phyloP scores from a whole-genome alignment of 2,797 vertebrate genomes.

The Poliocrania exsul region DNA sequence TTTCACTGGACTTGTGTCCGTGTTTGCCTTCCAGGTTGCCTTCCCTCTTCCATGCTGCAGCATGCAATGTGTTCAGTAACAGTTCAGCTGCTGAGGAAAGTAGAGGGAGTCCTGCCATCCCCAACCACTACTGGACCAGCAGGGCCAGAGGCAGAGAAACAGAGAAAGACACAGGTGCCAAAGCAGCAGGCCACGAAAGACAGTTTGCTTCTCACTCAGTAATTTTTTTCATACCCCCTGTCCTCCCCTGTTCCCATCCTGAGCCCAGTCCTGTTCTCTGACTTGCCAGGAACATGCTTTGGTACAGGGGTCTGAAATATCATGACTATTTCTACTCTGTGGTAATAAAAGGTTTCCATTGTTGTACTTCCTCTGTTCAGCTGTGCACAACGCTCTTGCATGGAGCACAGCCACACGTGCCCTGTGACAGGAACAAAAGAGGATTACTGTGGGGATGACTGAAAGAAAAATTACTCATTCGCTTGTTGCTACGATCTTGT shows the following conservation, averaged over 20 bases:
- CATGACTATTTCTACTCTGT: background rate
- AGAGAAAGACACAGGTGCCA: background rate
- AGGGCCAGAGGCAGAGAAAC: background rate
- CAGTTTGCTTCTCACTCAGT: background rate
- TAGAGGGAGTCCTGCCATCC: background rate
- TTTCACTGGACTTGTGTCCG: rapidly evolving
- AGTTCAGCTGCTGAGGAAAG: background rate
- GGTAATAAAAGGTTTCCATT: background rate
- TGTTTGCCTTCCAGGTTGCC: background rate
- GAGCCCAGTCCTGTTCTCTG: background rate
- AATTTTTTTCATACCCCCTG: background rate
- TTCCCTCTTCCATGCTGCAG: background rate
- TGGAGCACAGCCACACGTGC: background rate
- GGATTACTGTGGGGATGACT: background rate
- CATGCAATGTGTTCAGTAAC: background rate
- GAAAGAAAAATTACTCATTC: background rate
- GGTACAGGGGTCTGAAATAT: background rate
- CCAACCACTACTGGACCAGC: background rate
- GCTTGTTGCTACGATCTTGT: background rate
- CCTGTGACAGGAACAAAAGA: background rate
- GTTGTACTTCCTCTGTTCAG: background rate
- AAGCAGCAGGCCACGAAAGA: background rate
- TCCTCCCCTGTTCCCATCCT: background rate
- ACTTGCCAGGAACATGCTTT: background rate
- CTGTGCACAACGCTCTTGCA: background rate